Evolutionary conservation across 2,888 invertebrate genomes (phyloP), one percentile per base, ranked within the genome.

Genomic region (Caenorhabditis sp.): DNA sequence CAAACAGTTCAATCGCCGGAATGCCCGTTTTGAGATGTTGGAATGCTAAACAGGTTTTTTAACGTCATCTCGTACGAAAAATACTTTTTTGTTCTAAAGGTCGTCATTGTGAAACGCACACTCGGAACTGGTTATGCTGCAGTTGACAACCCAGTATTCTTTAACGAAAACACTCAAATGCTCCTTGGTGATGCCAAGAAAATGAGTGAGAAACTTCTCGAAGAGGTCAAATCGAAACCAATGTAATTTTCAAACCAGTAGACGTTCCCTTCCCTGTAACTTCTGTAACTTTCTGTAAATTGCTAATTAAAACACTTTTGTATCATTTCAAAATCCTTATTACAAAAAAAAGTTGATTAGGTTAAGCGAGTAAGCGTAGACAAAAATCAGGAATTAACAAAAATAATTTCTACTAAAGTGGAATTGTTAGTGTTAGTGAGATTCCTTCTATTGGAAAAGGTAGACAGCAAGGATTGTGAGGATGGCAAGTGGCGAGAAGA

Each of bases 11-110:
- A 60, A 96, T 96, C 89, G 96, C 96, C 28, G 96, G 96, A 80
- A 96, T 96, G 96, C 96, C 96, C 0, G 96, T 96, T 0, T 94
- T 96, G 55, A 94, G 95, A 93, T 96, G 96, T 4, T 96, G 96
- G 96, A 95, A 95, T 88, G 94, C 96, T 0, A 95, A 95, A 88
- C 95, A 96, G 94, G 96, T 95, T 32, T 32, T 4, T 6, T 4
- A 32, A 32, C 32, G 4, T 32, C 8, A 11, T 37, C 26, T 22
- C 35, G 26, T 6, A 60, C n/a, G 9, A 60, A 4, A 15, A 40
- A 18, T 24, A 2, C 15, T 28, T 60, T 4, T 22, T 15, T 26
- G 18, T 53, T 55, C 8, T 87, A n/a, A n/a, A 95, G 95, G 95
- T 96, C 56, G 94, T 96, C 58, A 96, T 96, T 9, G 96, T 96